Base-by-base conservation (phyloP, 2,113 vertebrate species). In the Sterrhoptilus dennistouni region DNA sequence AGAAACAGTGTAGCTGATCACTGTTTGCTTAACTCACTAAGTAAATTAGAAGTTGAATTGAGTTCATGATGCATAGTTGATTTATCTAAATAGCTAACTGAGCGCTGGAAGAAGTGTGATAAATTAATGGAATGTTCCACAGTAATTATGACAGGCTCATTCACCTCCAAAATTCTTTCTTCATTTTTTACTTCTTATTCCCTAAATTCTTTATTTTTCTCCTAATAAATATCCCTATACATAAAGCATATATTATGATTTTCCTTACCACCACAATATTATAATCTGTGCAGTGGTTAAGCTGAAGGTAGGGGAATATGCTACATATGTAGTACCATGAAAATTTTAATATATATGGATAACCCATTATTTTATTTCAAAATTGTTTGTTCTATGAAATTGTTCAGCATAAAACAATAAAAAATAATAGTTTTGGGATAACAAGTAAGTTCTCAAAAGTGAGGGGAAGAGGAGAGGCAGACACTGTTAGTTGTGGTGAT, bases 1-100 rank as follows among this genome's bases (percentile, higher is more conserved):
- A 83, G 47, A 76, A 92, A 59, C 27, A 77, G 23, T 57, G 50
- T 52, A 66, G 22, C 49, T 82, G 45, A 71, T 93, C 54, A 60
- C 21, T 89, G 57, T 87, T 90, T 87, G 60, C 35, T 87, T 76
- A 87, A 70, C 64, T 87, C 64, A 81, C 65, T 69, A 81, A 80
- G 49, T 83, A 94, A 93, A 96, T 94, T 81, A 88, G 68, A 94
- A 92, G 52, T 35, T 47, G 81, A 91, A 83, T 83, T 87, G 66
- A 88, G 22, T 93, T 90, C 35, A 66, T 70, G 71, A 56, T 96
- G 45, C 44, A 53, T 56, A 83, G 75, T 42, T 82, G 42, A 91
- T 95, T 94, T 92, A 61, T 91, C 52, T 68, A 92, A 92, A 91
- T 63, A 78, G 64, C 52, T 87, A 80, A 65, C 54, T 69, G 40